Evolutionary conservation across 2,888 invertebrate species (phyloP).

Genomic region (Notodonta ziczac): DNA sequence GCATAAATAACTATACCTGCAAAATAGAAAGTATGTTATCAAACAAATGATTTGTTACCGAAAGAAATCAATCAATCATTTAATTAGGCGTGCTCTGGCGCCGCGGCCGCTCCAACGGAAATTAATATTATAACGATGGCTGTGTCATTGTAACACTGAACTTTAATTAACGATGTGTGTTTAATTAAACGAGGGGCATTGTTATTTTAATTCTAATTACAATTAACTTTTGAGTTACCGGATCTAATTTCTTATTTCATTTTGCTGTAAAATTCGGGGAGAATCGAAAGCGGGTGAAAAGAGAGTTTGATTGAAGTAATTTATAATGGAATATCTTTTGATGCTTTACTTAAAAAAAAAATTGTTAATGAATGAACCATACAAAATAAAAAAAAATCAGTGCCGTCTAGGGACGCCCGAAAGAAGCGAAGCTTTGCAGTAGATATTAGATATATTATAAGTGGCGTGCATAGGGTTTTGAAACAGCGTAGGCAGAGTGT

Average conservation of each 20-base stretch:
- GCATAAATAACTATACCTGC: neutral
- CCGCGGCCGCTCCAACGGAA: constrained; percentile 29
- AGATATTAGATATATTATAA: too few relatives aligned
- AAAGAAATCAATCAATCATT: constrained; percentile 34
- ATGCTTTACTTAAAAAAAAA: too few relatives aligned
- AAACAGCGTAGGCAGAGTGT: too few relatives aligned
- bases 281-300: too few relatives aligned
- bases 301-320: too few relatives aligned
- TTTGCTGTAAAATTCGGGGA: too few relatives aligned
- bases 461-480: too few relatives aligned
- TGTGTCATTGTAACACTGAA: constrained; percentile 31
- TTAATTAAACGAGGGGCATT: constrained; percentile 34
- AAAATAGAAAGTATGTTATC: constrained; percentile 5
- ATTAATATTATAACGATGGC: constrained; percentile 37
- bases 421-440: too few relatives aligned
- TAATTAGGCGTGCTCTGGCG: constrained; percentile 33
- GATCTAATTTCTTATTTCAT: constrained; percentile 9
- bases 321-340: too few relatives aligned
- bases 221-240: constrained; percentile 19
- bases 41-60: constrained; percentile 7
- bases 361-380: too few relatives aligned
- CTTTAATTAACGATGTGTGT: constrained; percentile 36
- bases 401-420: too few relatives aligned
- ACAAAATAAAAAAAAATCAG: too few relatives aligned
- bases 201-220: constrained; percentile 23